phyloP scores from a whole-genome alignment of 2,113 vertebrate genomes.

The Ciconia boyciana region DNA sequence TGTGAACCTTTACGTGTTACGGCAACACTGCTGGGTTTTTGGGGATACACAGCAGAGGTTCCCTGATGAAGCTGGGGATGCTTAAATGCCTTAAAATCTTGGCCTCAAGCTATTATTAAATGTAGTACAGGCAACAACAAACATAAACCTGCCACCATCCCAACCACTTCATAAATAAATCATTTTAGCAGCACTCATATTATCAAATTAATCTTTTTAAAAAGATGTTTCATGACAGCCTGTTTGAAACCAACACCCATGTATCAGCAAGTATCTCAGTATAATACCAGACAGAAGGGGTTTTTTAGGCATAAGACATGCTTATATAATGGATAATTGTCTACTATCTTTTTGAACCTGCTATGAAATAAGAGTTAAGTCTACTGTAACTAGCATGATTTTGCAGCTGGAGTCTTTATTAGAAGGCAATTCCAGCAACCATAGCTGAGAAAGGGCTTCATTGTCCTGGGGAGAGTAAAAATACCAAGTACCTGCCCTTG shows the following conservation, averaged over 20 bases:
- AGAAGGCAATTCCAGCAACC: not conserved
- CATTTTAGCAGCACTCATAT: not conserved
- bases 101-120: not conserved
- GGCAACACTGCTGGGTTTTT: not conserved
- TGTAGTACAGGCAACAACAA: not conserved
- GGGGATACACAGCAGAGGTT: not conserved
- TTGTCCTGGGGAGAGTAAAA: not conserved
- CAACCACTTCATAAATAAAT: not conserved
- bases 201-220: not conserved
- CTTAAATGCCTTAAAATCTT: not conserved
- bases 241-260: not conserved
- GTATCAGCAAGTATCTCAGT: not conserved
- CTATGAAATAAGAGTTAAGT: not conserved
- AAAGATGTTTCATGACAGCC: not conserved
- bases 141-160: not conserved
- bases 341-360: not conserved
- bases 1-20: not conserved
- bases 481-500: not conserved
- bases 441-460: not conserved
- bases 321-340: not conserved
- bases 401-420: not conserved
- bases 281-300: not conserved
- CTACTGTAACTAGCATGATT: not conserved
- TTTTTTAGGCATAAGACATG: not conserved
- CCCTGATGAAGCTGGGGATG: not conserved